Evolutionary conservation across 2,113 vertebrate genomes (phyloP).

Genomic region (Laticauda colubrina): DNA sequence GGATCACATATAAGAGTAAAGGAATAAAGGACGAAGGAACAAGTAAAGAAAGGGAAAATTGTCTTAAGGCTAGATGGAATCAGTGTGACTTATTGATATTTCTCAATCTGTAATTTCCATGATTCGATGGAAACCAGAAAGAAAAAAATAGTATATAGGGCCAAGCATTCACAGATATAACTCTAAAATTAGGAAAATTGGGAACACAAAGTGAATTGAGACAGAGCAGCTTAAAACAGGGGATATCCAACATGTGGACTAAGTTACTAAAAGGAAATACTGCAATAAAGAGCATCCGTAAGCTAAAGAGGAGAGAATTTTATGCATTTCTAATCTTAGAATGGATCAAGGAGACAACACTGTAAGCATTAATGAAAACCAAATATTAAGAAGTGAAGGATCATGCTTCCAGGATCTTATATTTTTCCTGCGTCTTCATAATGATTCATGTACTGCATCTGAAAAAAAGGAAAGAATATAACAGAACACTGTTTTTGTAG

Average conservation of each 20-base stretch:
- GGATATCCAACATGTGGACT: slow-evolving; percentile 6
- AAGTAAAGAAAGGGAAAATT: not conserved
- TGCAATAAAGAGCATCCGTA: slow-evolving; percentile 14
- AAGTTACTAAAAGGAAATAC: slow-evolving; percentile 21
- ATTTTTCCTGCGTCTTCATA: slow-evolving; percentile 13
- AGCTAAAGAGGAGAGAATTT: not conserved
- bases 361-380: slow-evolving; percentile 15
- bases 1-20: not conserved
- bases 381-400: slow-evolving; percentile 7
- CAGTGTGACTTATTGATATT: slow-evolving; percentile 16
- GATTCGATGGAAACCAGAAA: slow-evolving; percentile 20
- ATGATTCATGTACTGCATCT: slow-evolving; percentile 7
- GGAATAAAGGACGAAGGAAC: not conserved
- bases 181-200: slow-evolving; percentile 20
- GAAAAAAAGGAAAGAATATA: not conserved
- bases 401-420: not conserved
- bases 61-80: not conserved
- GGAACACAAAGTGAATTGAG: slow-evolving; percentile 34
- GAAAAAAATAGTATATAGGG: slow-evolving; percentile 20
- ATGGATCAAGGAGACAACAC: slow-evolving; percentile 2
- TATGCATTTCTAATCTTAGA: not conserved
- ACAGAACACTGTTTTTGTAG: not conserved
- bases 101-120: slow-evolving; percentile 27
- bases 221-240: not conserved
- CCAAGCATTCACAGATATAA: slow-evolving; percentile 14